Evolutionary conservation across 2,113 vertebrate genomes (phyloP).

Genomic region (Hucho hucho): DNA sequence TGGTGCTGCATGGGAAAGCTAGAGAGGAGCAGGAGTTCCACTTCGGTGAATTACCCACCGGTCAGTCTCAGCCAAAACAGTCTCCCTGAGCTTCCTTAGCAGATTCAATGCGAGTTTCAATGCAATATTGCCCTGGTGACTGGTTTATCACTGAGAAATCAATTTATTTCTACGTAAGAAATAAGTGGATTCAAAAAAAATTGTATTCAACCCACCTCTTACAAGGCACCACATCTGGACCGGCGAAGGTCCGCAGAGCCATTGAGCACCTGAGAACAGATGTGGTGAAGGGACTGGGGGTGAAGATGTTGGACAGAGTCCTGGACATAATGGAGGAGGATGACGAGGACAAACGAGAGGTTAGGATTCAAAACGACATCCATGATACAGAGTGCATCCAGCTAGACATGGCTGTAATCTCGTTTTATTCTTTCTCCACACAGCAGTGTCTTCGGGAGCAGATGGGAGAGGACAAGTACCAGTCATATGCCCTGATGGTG

Average conservation of each 20-base stretch:
- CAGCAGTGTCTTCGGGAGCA: conserved; percentile 80
- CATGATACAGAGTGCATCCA: background rate
- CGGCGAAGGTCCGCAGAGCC: conserved; percentile 87
- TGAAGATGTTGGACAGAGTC: conserved; percentile 87
- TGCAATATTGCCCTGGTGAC: no score
- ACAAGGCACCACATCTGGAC: conserved; percentile 77
- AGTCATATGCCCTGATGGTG: conserved; percentile 83
- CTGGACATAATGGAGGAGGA: conserved; percentile 91
- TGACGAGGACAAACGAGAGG: conserved; percentile 86
- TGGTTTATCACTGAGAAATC: no score
- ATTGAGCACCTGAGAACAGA: conserved; percentile 89
- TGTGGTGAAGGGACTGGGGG: conserved; percentile 86
- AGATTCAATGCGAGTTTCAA: no score
- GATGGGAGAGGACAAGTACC: conserved; percentile 88
- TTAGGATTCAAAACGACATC: conserved; percentile 42
- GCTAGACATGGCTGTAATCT: background rate
- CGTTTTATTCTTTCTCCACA: conserved; percentile 20
- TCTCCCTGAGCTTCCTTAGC: no score
- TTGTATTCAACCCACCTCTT: conserved; percentile 19
- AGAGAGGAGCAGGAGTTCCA: conserved; percentile 73
- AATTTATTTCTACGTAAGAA: background rate
- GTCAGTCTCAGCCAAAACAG: conserved; percentile 57
- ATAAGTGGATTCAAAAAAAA: background rate
- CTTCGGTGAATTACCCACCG: conserved; percentile 78
- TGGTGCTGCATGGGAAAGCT: conserved; percentile 89